Percentiles rank a stretch among this genome's conserved stretches.
Conservation (phyloP, 2,113 vertebrate species). For the Catharus fuscescens region DNA sequence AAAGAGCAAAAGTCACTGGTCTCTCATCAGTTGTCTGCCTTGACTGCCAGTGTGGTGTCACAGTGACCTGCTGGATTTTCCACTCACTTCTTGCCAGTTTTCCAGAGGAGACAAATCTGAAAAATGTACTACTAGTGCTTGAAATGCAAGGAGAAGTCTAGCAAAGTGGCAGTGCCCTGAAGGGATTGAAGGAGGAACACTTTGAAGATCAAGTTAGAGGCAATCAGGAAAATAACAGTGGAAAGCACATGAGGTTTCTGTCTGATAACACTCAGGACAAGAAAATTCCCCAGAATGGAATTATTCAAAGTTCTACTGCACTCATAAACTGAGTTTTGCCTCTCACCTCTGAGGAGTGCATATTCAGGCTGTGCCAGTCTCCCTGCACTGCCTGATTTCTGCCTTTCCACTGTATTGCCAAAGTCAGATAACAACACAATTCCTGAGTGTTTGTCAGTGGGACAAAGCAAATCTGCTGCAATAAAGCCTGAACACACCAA, state of each 20-base stretch:
- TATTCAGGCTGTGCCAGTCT: neutral
- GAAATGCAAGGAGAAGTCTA: neutral
- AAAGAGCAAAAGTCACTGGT: constrained; percentile 55
- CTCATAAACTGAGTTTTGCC: neutral
- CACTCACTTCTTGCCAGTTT: constrained; percentile 18
- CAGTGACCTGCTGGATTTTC: constrained; percentile 17
- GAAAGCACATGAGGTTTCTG: neutral
- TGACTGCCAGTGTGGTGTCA: neutral
- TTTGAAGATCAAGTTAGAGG: neutral
- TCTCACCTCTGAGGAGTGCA: neutral
- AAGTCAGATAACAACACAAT: neutral
- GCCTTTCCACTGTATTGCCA: neutral
- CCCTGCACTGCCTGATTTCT: neutral
- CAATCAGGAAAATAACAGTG: neutral
- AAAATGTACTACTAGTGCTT: neutral
- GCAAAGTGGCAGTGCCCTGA: neutral
- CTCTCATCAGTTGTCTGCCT: neutral
- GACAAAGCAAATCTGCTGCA: neutral
- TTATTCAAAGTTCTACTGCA: neutral
- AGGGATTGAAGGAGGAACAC: neutral
- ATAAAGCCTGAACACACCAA: neutral
- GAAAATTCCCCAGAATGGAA: neutral
- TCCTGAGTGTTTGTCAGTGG: neutral
- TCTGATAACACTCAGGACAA: neutral
- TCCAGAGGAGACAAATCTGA: neutral